Conservation (phyloP, 2,113 vertebrate genomes). For the Sakesphorus luctuosus region DNA sequence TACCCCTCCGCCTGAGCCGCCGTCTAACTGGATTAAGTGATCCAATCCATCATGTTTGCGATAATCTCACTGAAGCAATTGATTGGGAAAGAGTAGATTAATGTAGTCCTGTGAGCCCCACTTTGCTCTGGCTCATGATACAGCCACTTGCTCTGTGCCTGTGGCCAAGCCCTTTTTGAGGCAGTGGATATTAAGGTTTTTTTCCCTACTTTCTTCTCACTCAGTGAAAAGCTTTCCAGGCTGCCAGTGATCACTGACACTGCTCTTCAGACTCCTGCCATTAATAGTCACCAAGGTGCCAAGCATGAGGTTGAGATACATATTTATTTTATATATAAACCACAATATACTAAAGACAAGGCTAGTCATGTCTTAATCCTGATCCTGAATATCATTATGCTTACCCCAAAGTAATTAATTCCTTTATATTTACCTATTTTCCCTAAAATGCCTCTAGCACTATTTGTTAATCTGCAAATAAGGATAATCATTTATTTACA, state of each 20-base stretch:
- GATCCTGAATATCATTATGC: neutral
- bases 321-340: neutral
- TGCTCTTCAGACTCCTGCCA: neutral
- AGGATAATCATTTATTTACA: neutral
- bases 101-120: neutral
- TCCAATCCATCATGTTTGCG: slow-evolving; percentile 21
- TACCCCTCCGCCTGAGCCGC: neutral
- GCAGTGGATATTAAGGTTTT: neutral
- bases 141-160: neutral
- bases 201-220: neutral
- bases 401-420: neutral
- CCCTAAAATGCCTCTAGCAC: neutral
- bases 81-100: slow-evolving; percentile 4
- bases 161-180: neutral
- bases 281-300: neutral
- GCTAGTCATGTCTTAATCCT: neutral
- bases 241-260: neutral
- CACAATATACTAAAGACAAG: neutral
- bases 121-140: neutral
- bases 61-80: slow-evolving; percentile 46
- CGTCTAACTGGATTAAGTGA: slow-evolving; percentile 4
- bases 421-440: neutral
- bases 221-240: neutral
- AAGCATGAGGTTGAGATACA: neutral
- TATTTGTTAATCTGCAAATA: neutral